Conservation (phyloP, 2,113 vertebrate species). For the Athene cunicularia region DNA sequence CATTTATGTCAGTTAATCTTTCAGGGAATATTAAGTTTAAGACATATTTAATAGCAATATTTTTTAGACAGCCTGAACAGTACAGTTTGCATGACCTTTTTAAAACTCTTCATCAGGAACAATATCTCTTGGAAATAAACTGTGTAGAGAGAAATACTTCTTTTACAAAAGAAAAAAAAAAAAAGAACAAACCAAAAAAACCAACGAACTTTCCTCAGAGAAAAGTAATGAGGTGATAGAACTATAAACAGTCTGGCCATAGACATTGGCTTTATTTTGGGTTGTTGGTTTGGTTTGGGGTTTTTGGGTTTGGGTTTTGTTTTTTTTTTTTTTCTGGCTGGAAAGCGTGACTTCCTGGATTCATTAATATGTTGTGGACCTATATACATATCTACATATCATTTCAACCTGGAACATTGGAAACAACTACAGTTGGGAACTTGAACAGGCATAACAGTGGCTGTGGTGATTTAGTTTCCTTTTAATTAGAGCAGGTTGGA, state of each 20-base stretch:
- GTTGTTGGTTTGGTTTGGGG: not conserved
- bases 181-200: not conserved
- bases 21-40: not conserved
- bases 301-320: not conserved
- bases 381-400: not conserved
- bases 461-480: not conserved
- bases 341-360: not conserved
- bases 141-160: not conserved
- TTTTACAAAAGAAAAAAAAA: not conserved
- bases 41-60: not conserved
- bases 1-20: slow-evolving; percentile 15
- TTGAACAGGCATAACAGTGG: not conserved
- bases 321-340: not conserved
- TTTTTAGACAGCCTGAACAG: not conserved
- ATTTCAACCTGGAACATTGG: not conserved
- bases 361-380: not conserved
- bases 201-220: not conserved
- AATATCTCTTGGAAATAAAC: not conserved
- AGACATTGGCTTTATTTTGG: not conserved
- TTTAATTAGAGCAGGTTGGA: not conserved
- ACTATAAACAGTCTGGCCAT: not conserved
- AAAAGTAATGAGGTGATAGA: slow-evolving; percentile 26
- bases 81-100: not conserved
- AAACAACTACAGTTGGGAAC: not conserved
- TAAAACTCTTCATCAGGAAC: not conserved